Conservation (phyloP, 2,888 invertebrate species). For the Dryocosmus kuriphilus region DNA sequence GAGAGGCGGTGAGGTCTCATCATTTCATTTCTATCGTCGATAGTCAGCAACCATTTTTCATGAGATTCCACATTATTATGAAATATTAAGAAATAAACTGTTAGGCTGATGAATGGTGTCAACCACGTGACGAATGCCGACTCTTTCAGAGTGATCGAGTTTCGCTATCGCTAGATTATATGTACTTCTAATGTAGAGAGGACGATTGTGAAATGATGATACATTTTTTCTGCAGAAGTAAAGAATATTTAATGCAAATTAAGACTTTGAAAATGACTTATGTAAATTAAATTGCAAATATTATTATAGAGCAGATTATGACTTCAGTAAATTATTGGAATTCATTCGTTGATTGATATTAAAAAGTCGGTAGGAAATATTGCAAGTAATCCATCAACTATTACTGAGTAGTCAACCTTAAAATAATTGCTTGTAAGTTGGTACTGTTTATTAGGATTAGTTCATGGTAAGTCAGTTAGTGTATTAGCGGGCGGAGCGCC, state of each 20-base stretch:
- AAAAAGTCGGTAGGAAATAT: no score
- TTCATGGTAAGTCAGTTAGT: no score
- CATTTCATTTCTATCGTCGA: slow-evolving; percentile 1
- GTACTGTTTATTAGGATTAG: no score
- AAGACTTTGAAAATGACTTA: neutral
- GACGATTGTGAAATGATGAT: neutral
- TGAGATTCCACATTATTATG: slow-evolving; percentile 13
- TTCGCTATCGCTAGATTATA: slow-evolving; percentile 5
- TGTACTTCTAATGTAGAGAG: neutral
- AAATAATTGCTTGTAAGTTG: no score
- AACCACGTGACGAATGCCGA: neutral
- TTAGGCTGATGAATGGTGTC: slow-evolving; percentile 10
- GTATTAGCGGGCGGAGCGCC: no score
- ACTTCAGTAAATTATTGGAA: no score
- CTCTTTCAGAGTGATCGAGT: slow-evolving; percentile 10
- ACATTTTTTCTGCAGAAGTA: neutral
- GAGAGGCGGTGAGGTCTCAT: neutral
- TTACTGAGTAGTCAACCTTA: no score
- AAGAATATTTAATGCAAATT: neutral
- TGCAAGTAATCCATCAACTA: no score
- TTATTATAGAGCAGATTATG: no score
- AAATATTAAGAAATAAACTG: slow-evolving; percentile 23
- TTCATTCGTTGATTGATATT: no score
- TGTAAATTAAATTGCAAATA: neutral
- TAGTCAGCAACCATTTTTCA: slow-evolving; percentile 26